Evolutionary conservation across 2,113 vertebrate species (phyloP).

Genomic region (Pteronura brasiliensis): DNA sequence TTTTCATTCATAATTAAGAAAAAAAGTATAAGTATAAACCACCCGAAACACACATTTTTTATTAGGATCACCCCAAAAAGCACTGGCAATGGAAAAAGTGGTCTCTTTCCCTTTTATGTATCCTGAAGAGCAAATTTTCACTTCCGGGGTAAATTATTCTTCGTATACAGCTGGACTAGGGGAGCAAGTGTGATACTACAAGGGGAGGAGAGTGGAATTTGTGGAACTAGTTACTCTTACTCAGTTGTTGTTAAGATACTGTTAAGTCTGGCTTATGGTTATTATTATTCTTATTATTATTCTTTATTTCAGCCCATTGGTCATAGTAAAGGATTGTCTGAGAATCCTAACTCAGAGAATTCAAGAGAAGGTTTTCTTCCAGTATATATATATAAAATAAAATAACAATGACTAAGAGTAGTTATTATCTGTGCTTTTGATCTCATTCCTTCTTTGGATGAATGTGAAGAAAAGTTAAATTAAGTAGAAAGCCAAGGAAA

Average conservation of each 20-base stretch:
- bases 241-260: neutral
- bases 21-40: neutral
- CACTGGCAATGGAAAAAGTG: neutral
- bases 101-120: neutral
- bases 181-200: neutral
- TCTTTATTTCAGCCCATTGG: neutral
- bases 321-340: neutral
- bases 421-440: neutral
- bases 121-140: neutral
- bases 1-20: constrained; percentile 18
- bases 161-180: neutral
- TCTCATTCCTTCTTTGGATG: neutral
- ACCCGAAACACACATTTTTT: neutral
- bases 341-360: neutral
- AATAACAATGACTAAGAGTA: neutral
- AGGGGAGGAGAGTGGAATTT: neutral
- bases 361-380: constrained; percentile 22
- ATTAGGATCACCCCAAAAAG: neutral
- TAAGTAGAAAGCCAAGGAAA: neutral
- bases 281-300: neutral
- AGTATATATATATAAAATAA: neutral
- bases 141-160: neutral
- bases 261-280: neutral
- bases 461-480: neutral
- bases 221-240: neutral